Base-by-base conservation (phyloP, 2,888 invertebrate species). In the Pantelozetes paolii region DNA sequence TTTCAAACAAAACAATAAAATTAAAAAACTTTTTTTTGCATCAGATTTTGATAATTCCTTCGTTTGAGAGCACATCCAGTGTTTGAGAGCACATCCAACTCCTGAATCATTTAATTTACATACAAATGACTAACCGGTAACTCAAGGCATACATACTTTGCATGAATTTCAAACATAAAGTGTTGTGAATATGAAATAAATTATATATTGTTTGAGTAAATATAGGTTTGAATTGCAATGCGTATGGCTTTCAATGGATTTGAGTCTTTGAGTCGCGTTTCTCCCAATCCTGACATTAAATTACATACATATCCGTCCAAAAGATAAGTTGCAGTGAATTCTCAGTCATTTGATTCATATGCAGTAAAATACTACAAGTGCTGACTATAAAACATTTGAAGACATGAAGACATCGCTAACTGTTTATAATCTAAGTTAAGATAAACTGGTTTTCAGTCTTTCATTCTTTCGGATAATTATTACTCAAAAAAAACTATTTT, bases 131-230 rank as follows among this genome's bases (percentile, higher is more conserved):
- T 54, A 5, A 54, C 36, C 36, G 36, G 36, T 36, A 50, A 50
- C 20, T 6, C 6, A 50, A 20, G 8, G 20, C 18, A 50, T 20
- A 18, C 20, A 50, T 8, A 20, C 50, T n/a, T n/a, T 20, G 20
- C 50, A 50, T 50, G 50, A 18, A 20, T 50, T 50, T 50, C 20
- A 20, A 2, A 20, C 50, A 50, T 50, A 50, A 50, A 50, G 8
- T n/a, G 9, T 36, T 45, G 15, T 45, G 45, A n/a, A 50, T n/a
- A n/a, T n/a, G 28, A 71, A 5, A 30, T 26, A 71, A n/a, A 71
- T 48, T 30, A 71, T 30, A 23, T 30, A 71, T 54, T 54, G 54
- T 54, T 54, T 54, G 54, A 13, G 23, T 26, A 54, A 54, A 54
- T 54, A 54, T 54, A 54, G 54, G 54, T 50, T 20, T 50, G 50